Evolutionary conservation across 2,797 vertebrate genomes (phyloP), one percentile per base, ranked within the genome.

Genomic region (Pseudotriccus pelzelni): DNA sequence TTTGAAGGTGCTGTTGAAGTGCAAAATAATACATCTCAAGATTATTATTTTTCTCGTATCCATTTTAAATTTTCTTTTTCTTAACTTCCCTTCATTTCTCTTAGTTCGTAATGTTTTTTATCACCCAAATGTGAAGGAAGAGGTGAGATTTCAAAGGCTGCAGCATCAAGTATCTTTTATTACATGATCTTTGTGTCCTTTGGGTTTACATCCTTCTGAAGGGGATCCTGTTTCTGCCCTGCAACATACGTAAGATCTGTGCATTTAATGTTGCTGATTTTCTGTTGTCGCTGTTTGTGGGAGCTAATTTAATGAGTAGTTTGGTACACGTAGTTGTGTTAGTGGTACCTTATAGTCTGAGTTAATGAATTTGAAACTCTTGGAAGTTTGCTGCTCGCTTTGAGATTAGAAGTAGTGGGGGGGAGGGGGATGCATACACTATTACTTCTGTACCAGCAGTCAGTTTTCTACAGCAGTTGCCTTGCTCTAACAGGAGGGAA

Each of bases 171-270:
- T 97, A n/a, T 96, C 94, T 96, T 97, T 96, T 96, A 90, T 86
- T 95, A 94, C 95, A 94, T 93, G 91, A 84, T 95, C 94, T 97
- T 97, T 96, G 94, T 94, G 94, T 96, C 94, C 96, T 96, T 96
- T 97, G 96, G 93, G 96, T 97, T 96, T 94, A 95, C 96, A 95
- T 95, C 94, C 92, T 96, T 94, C 94, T 96, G 94, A 94, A 97
- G 94, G 94, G 96, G 91, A 95, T 95, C 94, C 91, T 95, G 94
- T 96, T 96, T 97, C 96, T 95, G 91, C 93, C 82, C 96, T 96
- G 92, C 96, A 96, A 95, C 87, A 91, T 97, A 95, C 89, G 83
- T 96, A 93, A 96, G 94, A 97, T 93, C 87, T 64, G 85, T 95
- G 87, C 91, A 94, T 97, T 96, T 97, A 92, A 97, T 95, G 92